Conservation (phyloP, 1,140 invertebrate genomes). For the Coenobita brevimanus region DNA sequence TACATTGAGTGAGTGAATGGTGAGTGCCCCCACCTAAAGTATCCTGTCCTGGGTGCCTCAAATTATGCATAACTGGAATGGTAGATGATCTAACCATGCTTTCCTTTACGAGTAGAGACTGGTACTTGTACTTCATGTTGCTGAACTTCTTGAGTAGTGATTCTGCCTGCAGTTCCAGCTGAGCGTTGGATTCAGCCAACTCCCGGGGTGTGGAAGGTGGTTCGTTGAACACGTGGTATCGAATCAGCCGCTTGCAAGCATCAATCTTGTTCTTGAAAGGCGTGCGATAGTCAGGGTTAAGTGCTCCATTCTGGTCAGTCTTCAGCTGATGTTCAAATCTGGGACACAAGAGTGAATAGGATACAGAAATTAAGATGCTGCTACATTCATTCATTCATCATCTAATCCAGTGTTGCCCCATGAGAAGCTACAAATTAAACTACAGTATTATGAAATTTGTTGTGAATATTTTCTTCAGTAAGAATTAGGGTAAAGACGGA, state of each 20-base stretch:
- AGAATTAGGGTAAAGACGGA: no score
- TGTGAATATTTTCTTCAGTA: no score
- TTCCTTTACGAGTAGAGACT: conserved; percentile 85
- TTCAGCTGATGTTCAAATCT: conserved; percentile 84
- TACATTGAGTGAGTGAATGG: no score
- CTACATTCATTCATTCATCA: no score
- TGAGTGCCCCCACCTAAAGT: no score
- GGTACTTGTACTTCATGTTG: conserved; percentile 85
- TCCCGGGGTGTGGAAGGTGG: conserved; percentile 80
- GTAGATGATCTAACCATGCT: conserved; percentile 81
- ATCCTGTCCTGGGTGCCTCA: no score
- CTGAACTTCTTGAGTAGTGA: conserved; percentile 84
- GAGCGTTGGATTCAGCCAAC: conserved; percentile 83
- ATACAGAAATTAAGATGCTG: no score
- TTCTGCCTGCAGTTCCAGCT: conserved; percentile 84
- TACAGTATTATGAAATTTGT: no score
- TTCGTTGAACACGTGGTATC: conserved; percentile 88
- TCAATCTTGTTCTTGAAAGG: conserved; percentile 84
- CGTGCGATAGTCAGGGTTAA: conserved; percentile 84
- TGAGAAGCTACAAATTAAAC: no score
- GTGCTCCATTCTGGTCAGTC: conserved; percentile 84
- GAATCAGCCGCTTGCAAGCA: conserved; percentile 84
- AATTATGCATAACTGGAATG: neutral
- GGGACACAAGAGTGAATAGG: no score
- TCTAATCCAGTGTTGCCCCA: no score